Percentiles rank a stretch among this genome's conserved stretches.
These are phyloP conservation scores for Planococcus citri DNA, from an alignment of 1,140 invertebrate species.

Conservation along the genomic window DNA sequence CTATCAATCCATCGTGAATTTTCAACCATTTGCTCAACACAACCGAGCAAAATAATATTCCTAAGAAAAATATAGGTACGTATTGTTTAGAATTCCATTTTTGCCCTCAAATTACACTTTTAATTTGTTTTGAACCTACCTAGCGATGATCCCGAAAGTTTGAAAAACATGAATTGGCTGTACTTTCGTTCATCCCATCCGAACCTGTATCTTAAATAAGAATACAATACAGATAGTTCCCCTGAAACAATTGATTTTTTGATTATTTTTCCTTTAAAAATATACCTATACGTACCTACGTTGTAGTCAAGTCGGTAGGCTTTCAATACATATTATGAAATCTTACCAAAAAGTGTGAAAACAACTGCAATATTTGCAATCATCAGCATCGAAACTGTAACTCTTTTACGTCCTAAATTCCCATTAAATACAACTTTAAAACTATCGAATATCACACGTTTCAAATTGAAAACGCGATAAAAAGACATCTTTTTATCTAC, in stretches of 20 bases:
- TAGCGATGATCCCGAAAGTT: too few species aligned
- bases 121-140: too few species aligned
- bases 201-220: constrained; percentile 28
- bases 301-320: too few species aligned
- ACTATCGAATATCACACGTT: neutral
- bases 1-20: constrained; percentile 16
- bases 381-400: neutral
- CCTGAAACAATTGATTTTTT: constrained; percentile 23
- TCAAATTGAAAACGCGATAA: neutral
- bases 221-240: constrained; percentile 27
- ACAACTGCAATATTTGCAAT: neutral
- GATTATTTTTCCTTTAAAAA: too few species aligned
- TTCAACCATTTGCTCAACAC: constrained; percentile 19
- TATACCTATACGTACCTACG: too few species aligned
- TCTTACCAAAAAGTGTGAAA: too few species aligned
- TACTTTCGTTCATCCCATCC: constrained; percentile 27
- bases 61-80: too few species aligned
- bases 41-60: too few species aligned
- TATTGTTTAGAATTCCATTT: too few species aligned
- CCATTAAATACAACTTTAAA: neutral
- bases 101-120: too few species aligned
- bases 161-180: too few species aligned
- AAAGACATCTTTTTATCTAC: neutral
- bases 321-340: too few species aligned
- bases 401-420: neutral